Percentiles rank a stretch among this genome's conserved stretches.
Conservation (phyloP, 2,113 vertebrate species). For the Pipa parva region DNA sequence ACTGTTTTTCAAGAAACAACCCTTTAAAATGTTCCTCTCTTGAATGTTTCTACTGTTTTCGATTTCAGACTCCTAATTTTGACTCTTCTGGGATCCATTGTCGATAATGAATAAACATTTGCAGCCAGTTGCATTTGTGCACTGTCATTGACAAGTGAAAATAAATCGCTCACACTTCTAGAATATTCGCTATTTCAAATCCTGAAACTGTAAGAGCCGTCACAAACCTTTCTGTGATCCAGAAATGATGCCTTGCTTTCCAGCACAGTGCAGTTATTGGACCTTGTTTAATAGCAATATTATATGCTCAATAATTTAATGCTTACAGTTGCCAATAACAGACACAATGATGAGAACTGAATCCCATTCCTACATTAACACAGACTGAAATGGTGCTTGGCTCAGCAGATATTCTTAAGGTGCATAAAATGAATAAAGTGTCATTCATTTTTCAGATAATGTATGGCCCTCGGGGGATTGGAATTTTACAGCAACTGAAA, state of each 20-base stretch:
- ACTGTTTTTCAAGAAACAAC: too few species aligned
- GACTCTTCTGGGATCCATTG: too few species aligned
- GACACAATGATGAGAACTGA: constrained; percentile 4
- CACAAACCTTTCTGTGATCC: background rate
- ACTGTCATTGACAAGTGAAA: background rate
- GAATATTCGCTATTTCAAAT: background rate
- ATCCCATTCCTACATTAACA: constrained; percentile 9
- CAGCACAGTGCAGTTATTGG: constrained; percentile 1
- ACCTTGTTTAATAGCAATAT: constrained; percentile 19
- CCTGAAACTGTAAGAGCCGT: background rate
- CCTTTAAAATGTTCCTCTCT: too few species aligned
- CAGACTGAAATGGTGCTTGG: background rate
- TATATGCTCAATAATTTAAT: constrained; percentile 7
- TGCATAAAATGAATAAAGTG: background rate
- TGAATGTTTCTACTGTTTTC: too few species aligned
- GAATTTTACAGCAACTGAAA: constrained; percentile 12
- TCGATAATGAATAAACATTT: too few species aligned
- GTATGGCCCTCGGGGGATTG: background rate
- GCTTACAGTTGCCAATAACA: constrained; percentile 19
- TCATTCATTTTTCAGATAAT: background rate
- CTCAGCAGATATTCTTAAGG: background rate
- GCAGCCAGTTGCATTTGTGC: background rate
- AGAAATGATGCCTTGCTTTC: background rate
- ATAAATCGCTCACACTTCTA: background rate
- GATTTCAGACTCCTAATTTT: too few species aligned